A percentile compares a stretch with the other conserved stretches of the same genome.
phyloP scores from a whole-genome alignment of 2,113 vertebrate species.

The Megaleporinus macrocephalus region DNA sequence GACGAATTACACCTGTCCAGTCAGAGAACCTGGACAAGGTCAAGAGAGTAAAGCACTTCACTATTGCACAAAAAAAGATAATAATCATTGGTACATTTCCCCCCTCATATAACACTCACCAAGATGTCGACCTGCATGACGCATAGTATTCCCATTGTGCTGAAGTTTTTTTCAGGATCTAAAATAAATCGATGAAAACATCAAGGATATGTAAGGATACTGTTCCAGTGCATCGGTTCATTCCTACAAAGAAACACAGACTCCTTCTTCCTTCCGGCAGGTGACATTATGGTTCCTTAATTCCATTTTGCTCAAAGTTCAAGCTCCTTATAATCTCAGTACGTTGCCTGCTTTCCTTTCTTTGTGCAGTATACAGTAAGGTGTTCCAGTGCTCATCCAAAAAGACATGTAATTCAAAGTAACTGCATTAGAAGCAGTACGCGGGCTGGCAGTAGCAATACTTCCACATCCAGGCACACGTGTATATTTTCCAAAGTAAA shows the following conservation, averaged over 20 bases:
- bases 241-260: neutral
- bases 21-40: conserved; percentile 15
- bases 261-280: neutral
- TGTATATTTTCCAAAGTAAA: conserved; percentile 23
- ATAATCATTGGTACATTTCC: neutral
- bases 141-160: neutral
- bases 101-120: conserved; percentile 13
- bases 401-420: neutral
- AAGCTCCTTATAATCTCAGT: neutral
- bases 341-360: neutral
- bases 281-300: neutral
- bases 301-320: neutral
- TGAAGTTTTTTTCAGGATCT: neutral
- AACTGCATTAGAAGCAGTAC: conserved; percentile 39
- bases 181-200: conserved; percentile 1
- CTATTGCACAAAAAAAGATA: conserved; percentile 31
- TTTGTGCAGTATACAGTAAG: conserved; percentile 17
- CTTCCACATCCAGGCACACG: conserved; percentile 34
- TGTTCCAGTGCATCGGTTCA: conserved; percentile 18
- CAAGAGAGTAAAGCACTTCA: conserved; percentile 39
- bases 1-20: conserved; percentile 5
- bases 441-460: conserved; percentile 62
- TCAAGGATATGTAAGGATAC: conserved; percentile 10
- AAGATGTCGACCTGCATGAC: neutral
- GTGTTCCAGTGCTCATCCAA: conserved; percentile 19